Conservation (phyloP, 1,140 invertebrate genomes). For the Eurosta solidaginis region DNA sequence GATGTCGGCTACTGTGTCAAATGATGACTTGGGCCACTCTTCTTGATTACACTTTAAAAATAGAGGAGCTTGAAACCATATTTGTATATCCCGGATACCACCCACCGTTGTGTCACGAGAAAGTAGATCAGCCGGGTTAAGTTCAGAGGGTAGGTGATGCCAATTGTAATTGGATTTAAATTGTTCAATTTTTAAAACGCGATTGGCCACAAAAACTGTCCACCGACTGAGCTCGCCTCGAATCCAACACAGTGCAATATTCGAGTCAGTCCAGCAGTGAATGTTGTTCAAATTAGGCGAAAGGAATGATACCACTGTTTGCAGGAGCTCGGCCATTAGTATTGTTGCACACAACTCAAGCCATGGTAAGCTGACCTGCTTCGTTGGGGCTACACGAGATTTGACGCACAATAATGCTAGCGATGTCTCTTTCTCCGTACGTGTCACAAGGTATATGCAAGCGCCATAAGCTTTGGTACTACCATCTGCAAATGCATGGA, state of each 20-base stretch:
- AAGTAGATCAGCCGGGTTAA: conserved; percentile 61
- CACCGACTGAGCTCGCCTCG: background rate
- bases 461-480: conserved; percentile 21
- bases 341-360: no score
- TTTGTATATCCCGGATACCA: background rate
- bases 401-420: background rate
- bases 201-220: conserved; percentile 57
- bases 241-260: conserved; percentile 32
- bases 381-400: background rate
- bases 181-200: conserved; percentile 52
- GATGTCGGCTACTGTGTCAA: no score
- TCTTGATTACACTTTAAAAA: background rate
- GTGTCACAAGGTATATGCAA: background rate
- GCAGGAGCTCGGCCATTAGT: no score
- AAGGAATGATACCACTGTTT: conserved; percentile 42
- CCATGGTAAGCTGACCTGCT: background rate
- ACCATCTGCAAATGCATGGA: conserved; percentile 13
- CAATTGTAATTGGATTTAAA: conserved; percentile 46
- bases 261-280: conserved; percentile 34
- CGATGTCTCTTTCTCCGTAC: background rate
- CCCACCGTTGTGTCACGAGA: conserved; percentile 54
- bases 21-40: no score
- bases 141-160: conserved; percentile 53
- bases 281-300: conserved; percentile 34
- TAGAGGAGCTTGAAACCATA: conserved; percentile 51